Percentiles rank a stretch among this genome's conserved stretches.
phyloP scores from a whole-genome alignment of 2,888 invertebrate species.

The Cacoxenus indagator region DNA sequence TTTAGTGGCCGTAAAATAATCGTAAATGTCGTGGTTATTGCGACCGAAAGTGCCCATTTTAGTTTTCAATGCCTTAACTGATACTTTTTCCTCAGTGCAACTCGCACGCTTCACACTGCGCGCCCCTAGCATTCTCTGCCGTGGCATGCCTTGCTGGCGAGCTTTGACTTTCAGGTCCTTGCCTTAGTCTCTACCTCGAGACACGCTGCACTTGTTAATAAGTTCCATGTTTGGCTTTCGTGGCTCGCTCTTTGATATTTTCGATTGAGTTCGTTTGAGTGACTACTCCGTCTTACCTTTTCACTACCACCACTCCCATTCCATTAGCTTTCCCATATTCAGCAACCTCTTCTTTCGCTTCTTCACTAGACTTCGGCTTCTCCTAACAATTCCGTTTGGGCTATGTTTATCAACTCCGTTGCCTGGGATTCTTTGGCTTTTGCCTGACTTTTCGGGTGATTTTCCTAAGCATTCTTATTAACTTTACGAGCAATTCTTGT shows the following conservation, averaged over 20 bases:
- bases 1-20: constrained; percentile 72
- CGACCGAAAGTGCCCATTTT: constrained; percentile 70
- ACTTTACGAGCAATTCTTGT: constrained; percentile 43
- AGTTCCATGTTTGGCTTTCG: constrained; percentile 48
- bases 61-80: constrained; percentile 53
- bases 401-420: constrained; percentile 60
- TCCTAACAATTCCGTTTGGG: constrained; percentile 49
- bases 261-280: constrained; percentile 62
- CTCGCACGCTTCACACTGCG: constrained; percentile 19
- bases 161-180: neutral
- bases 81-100: constrained; percentile 63
- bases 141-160: constrained; percentile 1
- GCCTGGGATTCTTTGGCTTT: constrained; percentile 21
- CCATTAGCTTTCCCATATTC: neutral
- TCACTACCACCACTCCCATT: constrained; percentile 7
- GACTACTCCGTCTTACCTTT: constrained; percentile 50
- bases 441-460: constrained; percentile 49
- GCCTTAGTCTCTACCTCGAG: constrained; percentile 20
- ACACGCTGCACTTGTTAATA: constrained; percentile 65
- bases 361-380: constrained; percentile 21
- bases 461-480: constrained; percentile 64
- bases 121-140: constrained; percentile 9
- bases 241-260: constrained; percentile 55
- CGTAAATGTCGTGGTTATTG: constrained; percentile 71
- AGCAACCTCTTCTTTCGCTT: constrained; percentile 9